Evolutionary conservation across 2,797 vertebrate genomes (phyloP), one percentile per base, ranked within the genome.

Genomic region (Microctenopoma lineatum): DNA sequence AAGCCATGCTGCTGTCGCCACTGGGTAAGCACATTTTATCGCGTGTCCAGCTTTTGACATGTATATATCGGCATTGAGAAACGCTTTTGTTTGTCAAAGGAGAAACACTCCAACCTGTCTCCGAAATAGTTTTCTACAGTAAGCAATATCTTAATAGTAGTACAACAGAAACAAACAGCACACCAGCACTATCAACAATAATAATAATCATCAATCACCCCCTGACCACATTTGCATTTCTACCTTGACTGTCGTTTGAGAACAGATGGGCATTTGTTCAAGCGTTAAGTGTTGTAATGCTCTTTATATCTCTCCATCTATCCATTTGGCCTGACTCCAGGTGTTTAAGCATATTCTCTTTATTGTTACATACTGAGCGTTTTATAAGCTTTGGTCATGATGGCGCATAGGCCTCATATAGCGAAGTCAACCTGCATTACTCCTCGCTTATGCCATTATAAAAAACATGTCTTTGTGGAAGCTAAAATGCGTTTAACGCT

Each of bases 11-110:
- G 94, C 93, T 94, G 95, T 95, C 94, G 86, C 95, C 94, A 91
- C 80, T 89, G 89, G 87, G 89, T 94, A 94, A 93, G 91, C 80
- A 89, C 79, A 84, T 94, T 95, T 95, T 93, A 96, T 96, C 93
- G 76, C 83, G 66, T 71, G 74, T 90, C 70, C 56, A 84, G 93
- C 90, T 90, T 95, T 91, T 92, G 94, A 92, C 92, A 95, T 84
- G 75, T 88, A 45, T 80, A 90, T 83, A 92, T 92, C 90, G 84
- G 90, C 93, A 95, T 94, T 94, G 94, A 93, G 90, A 73, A 79
- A 86, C 34, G 14, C 79, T 84, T 90, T 77, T 95, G 94, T 96
- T 93, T 94, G 91, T 93, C 93, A 93, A 95, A 96, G 92, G 91
- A 90, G 54, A 79, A 75, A 90, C 77, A 79, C 68, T 79, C 86